Base-by-base conservation (phyloP, 2,888 invertebrate species). In the Drosophila longiperda region DNA sequence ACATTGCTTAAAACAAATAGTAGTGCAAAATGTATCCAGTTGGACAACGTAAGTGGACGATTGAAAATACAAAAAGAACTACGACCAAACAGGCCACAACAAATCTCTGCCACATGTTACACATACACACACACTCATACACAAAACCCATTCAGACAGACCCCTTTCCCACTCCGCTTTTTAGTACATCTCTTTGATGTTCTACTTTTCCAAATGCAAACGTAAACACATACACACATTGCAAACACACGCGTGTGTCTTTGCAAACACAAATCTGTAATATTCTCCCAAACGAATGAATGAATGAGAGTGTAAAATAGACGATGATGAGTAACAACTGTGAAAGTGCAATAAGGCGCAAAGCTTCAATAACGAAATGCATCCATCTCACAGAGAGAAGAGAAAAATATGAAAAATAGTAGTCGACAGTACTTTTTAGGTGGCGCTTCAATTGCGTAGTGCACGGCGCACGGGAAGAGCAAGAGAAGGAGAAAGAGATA, bases 21-120 rank as follows among this genome's bases (percentile, higher is more conserved):
- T 76, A 80, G 83, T 78, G 74, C 84, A 94, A 93, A 93, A 95
- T 95, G 95, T 95, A 95, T 94, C 95, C 95, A 91, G 95, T 95
- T 92, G 95, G 95, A 92, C 95, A 95, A 93, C 95, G 95, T 95
- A 94, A 95, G 95, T 95, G 93, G 76, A 45, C 66, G 48, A 76
- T 48, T 69, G 65, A 67, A 73, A 67, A 55, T 52, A 36, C n/a
- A 58, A 49, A 42, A 52, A 49, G 33, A 65, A 58, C 17, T 20
- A 7, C 23, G 55, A 62, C 45, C 23, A 65, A 59, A 38, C 45
- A 54, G 54, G 52, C 53, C 62, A 80, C 40, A 81, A 71, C 36
- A 81, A 71, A 75, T 75, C 75, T 82, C 75, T 82, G 82, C 79
- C 82, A 80, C 75, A 80, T 80, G 68, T 67, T 65, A 75, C 63